Evolutionary conservation across 1,140 invertebrate species (phyloP).

Genomic region (Drosophila paulistorum): DNA sequence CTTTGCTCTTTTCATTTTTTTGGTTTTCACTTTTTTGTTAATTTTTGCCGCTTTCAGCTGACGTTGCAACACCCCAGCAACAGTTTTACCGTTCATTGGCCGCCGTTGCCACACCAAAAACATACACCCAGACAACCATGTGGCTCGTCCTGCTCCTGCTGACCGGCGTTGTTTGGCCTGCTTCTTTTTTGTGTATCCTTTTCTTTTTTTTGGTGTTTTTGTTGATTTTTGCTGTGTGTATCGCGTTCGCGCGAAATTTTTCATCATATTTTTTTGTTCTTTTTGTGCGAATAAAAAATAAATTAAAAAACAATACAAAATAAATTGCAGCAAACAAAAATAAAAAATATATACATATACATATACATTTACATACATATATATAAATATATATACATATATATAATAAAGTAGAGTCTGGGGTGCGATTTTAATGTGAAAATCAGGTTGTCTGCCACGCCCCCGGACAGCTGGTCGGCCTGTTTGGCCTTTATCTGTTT

Average conservation of each 20-base stretch:
- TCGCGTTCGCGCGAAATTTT: conserved; percentile 52
- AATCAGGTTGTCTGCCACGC: conserved; percentile 68
- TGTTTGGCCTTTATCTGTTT: conserved; percentile 67
- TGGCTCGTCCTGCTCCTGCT: conserved; percentile 50
- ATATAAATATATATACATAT: neutral
- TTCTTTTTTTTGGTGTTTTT: conserved; percentile 32
- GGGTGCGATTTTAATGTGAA: conserved; percentile 67
- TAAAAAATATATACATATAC: neutral
- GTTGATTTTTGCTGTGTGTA: conserved; percentile 64
- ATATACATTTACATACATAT: neutral
- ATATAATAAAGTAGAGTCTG: conserved; percentile 11
- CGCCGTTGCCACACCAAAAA: conserved; percentile 70
- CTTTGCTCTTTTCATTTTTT: conserved; percentile 44
- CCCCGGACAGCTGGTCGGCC: conserved; percentile 6
- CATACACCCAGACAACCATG: conserved; percentile 37
- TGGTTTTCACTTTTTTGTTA: conserved; percentile 50
- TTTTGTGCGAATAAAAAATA: conserved; percentile 74
- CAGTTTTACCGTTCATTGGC: conserved; percentile 77
- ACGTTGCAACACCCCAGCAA: conserved; percentile 64
- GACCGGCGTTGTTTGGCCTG: conserved; percentile 68
- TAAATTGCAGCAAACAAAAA: conserved; percentile 61
- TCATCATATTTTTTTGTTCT: conserved; percentile 63
- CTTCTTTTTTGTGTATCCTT: conserved; percentile 46
- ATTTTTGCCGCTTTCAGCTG: conserved; percentile 49
- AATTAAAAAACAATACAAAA: conserved; percentile 80